Evolutionary conservation across 2,888 invertebrate species (phyloP).

Genomic region (Hipparchia semele): DNA sequence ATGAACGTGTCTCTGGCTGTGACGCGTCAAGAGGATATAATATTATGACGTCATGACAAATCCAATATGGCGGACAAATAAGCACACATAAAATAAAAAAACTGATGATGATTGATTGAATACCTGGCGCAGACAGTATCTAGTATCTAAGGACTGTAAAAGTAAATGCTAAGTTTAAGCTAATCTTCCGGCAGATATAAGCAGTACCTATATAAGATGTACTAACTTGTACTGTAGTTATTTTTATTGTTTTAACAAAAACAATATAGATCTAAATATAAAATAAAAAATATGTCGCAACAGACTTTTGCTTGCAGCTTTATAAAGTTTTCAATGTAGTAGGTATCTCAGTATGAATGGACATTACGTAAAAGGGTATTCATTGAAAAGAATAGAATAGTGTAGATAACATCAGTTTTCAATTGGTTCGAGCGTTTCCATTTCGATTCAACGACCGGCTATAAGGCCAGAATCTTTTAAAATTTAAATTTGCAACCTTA

Average conservation of each 20-base stretch:
- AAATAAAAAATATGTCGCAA: not conserved
- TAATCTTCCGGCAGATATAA: not conserved
- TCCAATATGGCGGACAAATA: no score
- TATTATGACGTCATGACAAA: no score
- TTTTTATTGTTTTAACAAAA: no score
- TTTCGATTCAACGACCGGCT: constrained; percentile 16
- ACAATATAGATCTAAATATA: no score
- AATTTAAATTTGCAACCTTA: constrained; percentile 14
- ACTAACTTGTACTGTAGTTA: no score
- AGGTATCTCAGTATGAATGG: constrained; percentile 20
- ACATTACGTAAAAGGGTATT: not conserved
- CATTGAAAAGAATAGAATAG: not conserved
- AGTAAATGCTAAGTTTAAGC: no score
- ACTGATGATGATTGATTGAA: not conserved
- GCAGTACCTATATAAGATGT: no score
- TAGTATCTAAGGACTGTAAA: no score
- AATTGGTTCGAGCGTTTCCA: constrained; percentile 22
- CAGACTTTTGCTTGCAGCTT: not conserved
- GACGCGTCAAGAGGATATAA: no score
- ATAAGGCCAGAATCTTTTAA: constrained; percentile 10
- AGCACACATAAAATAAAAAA: not conserved
- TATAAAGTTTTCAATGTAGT: not conserved
- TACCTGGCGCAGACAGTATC: no score
- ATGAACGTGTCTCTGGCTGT: no score
- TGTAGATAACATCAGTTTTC: constrained; percentile 19